Evolutionary conservation across 2,888 invertebrate species (phyloP).

Genomic region (Melinopterus prodromus): DNA sequence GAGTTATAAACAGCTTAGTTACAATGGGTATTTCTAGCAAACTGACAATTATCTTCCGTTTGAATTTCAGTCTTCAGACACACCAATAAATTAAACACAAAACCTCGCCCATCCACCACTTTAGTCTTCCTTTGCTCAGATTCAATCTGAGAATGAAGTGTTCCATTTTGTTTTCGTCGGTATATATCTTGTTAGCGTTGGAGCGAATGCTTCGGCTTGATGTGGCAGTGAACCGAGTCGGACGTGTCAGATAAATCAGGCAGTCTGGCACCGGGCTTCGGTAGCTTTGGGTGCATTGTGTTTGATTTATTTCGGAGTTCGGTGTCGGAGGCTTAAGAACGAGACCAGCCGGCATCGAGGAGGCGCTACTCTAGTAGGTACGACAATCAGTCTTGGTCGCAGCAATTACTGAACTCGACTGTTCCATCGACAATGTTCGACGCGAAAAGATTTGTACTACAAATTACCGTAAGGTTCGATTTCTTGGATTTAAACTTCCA

Average conservation of each 20-base stretch:
- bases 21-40: no score
- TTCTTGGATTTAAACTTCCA: no score
- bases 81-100: no score
- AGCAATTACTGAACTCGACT: background rate
- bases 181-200: background rate
- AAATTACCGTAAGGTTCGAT: no score
- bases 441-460: no score
- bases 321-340: background rate
- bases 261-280: background rate
- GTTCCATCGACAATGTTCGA: background rate
- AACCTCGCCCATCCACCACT: background rate
- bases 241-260: conserved; percentile 4
- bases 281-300: background rate
- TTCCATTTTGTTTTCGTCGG: background rate
- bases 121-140: background rate
- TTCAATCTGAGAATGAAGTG: background rate
- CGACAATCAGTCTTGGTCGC: background rate
- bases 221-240: background rate
- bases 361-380: background rate
- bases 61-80: no score
- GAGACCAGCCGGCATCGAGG: background rate
- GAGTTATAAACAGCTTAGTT: no score
- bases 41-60: no score
- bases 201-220: background rate
- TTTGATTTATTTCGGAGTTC: background rate